These are phyloP conservation scores for Trachurus trachurus DNA, from an alignment of 2,797 vertebrate species.

Conservation along the genomic window DNA sequence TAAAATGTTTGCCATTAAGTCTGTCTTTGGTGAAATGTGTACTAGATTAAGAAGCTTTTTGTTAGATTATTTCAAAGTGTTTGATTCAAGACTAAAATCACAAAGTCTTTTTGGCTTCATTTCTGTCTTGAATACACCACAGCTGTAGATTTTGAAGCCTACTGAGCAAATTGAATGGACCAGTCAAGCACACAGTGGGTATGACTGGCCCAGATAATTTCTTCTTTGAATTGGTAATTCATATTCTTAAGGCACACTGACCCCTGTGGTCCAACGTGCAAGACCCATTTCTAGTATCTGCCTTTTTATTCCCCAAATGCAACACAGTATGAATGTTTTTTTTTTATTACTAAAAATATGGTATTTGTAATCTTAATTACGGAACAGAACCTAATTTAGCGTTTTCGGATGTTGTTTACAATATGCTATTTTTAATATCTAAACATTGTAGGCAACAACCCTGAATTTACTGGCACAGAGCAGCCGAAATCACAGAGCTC, in stretches of 20 bases:
- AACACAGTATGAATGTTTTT: too few species aligned
- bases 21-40: neutral
- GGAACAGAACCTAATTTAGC: too few species aligned
- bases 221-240: neutral
- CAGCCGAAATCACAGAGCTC: neutral
- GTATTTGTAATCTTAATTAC: too few species aligned
- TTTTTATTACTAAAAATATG: neutral
- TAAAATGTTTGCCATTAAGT: conserved; percentile 79
- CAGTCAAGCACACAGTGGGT: neutral
- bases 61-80: neutral
- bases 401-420: too few species aligned
- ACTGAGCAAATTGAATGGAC: neutral
- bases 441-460: neutral
- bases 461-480: neutral
- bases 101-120: neutral
- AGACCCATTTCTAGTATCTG: neutral
- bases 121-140: neutral
- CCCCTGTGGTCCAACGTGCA: neutral
- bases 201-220: neutral
- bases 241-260: neutral
- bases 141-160: neutral
- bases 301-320: neutral
- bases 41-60: neutral
- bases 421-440: too few species aligned
- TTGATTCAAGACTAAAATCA: neutral